Evolutionary conservation across 2,797 vertebrate species (phyloP).

Genomic region (Parauchenoglanis ngamensis): DNA sequence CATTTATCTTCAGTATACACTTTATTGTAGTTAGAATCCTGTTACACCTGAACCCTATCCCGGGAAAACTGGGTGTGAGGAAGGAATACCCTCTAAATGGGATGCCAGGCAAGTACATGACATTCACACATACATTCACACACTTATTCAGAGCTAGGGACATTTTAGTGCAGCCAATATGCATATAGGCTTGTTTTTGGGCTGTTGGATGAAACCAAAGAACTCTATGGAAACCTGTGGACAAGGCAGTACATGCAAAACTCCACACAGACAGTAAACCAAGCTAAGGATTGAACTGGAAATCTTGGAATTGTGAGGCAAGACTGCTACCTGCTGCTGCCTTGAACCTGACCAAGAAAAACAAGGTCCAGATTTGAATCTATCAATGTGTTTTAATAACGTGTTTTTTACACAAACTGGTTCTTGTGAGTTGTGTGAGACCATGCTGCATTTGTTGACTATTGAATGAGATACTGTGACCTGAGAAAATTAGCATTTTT

Average conservation of each 20-base stretch:
- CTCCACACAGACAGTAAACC: background rate
- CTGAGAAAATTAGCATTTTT: background rate
- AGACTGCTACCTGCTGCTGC: background rate
- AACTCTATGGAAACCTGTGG: background rate
- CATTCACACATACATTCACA: background rate
- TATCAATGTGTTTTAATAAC: background rate
- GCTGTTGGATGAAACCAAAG: background rate
- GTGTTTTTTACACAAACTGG: background rate
- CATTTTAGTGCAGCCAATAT: background rate
- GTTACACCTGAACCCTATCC: background rate
- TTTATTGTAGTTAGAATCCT: background rate
- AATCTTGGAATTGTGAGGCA: background rate
- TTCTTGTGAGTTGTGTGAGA: background rate
- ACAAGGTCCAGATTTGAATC: background rate
- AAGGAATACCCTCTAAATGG: background rate
- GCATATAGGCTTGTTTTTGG: background rate
- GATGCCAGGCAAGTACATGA: background rate
- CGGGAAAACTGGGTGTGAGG: background rate
- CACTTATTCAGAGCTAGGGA: background rate
- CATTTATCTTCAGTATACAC: background rate
- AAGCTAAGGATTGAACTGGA: background rate
- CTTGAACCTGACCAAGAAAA: background rate
- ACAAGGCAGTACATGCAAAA: background rate
- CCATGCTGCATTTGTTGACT: background rate
- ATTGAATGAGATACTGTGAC: background rate